Conservation (phyloP, 2,888 invertebrate genomes). For the Ferrisia virgata region DNA sequence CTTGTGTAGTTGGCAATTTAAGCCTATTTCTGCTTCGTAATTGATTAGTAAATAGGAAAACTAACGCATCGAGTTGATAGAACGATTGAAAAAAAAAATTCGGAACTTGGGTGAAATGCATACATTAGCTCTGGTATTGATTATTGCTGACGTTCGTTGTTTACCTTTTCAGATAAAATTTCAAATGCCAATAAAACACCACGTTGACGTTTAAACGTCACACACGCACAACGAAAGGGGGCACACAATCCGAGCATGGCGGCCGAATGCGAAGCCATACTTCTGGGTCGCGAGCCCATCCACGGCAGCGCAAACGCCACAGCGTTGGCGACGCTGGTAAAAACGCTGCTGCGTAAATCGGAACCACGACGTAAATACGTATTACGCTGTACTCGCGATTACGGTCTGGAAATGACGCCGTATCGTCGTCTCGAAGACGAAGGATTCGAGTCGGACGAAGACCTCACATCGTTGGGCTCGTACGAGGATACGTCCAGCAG, state of each 20-base stretch:
- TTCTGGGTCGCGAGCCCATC: constrained; percentile 49
- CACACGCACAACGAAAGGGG: no score
- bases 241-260: background rate
- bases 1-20: no score
- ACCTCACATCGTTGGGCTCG: constrained; percentile 51
- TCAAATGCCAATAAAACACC: no score
- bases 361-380: constrained; percentile 45
- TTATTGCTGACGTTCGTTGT: no score
- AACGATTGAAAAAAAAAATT: no score
- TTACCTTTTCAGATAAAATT: no score
- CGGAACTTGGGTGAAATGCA: no score
- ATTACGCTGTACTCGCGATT: constrained; percentile 46
- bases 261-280: constrained; percentile 49
- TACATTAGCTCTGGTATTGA: no score
- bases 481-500: constrained; percentile 49
- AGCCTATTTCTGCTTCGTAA: no score
- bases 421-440: constrained; percentile 48
- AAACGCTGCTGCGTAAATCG: constrained; percentile 46
- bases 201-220: no score
- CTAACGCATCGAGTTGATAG: no score
- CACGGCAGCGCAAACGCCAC: constrained; percentile 50
- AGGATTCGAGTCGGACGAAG: constrained; percentile 54
- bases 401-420: constrained; percentile 46
- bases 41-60: no score
- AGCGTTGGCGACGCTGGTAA: constrained; percentile 49